Conservation (phyloP, 1,140 invertebrate genomes). For the Linepithema humile region DNA sequence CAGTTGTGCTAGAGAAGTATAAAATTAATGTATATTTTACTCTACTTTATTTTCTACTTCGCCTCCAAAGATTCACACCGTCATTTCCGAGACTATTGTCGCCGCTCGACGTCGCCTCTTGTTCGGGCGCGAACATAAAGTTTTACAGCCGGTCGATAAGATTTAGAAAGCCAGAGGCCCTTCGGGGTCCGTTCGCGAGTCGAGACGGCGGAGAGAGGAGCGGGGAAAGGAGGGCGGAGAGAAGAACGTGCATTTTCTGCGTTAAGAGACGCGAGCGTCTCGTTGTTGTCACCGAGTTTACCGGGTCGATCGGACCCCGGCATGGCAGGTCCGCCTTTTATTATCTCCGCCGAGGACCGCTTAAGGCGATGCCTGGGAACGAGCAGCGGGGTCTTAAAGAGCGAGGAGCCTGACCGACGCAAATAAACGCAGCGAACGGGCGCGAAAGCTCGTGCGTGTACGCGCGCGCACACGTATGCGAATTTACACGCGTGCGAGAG, state of each 20-base stretch:
- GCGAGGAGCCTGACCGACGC: conserved; percentile 7
- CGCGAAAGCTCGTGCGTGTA: conserved; percentile 44
- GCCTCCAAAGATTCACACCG: conserved; percentile 14
- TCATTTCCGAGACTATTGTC: conserved; percentile 44
- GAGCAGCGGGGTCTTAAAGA: conserved; percentile 58
- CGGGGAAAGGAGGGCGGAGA: not conserved
- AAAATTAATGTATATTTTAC: not conserved
- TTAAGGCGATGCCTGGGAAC: conserved; percentile 67
- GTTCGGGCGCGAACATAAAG: conserved; percentile 49
- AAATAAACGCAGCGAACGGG: conserved; percentile 59
- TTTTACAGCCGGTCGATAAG: conserved; percentile 55
- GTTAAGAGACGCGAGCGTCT: conserved; percentile 44
- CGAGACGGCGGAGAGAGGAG: not conserved
- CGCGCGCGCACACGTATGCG: not conserved
- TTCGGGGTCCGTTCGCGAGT: conserved; percentile 1
- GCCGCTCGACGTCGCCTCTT: conserved; percentile 26
- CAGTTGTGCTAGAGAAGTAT: no score
- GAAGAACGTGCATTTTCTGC: not conserved
- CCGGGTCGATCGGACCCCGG: conserved; percentile 60
- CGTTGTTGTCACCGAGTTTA: conserved; percentile 64
- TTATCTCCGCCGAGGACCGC: conserved; percentile 60
- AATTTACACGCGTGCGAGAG: conserved; percentile 7
- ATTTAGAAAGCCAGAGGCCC: conserved; percentile 49
- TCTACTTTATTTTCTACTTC: not conserved
- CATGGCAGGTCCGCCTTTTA: conserved; percentile 62